Conservation (phyloP, 2,113 vertebrate species). For the Rhea americana region DNA sequence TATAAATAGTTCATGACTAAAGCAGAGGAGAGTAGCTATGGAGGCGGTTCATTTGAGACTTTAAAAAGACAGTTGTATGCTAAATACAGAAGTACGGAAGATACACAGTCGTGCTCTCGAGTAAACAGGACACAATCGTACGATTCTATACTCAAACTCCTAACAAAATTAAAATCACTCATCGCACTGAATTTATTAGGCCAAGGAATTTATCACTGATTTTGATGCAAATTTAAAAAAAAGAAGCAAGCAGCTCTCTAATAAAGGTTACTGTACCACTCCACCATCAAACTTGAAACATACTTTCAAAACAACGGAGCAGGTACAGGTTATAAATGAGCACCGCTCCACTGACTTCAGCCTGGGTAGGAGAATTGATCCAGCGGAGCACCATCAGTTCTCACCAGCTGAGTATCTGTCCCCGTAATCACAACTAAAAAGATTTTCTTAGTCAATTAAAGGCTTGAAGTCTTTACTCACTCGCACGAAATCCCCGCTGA, state of each 20-base stretch:
- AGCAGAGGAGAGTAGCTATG: neutral
- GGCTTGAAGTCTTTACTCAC: conserved; percentile 44
- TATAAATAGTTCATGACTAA: conserved; percentile 25
- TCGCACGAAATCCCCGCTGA: conserved; percentile 29
- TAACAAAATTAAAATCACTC: neutral
- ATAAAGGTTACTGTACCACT: neutral
- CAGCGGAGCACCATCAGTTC: conserved; percentile 24
- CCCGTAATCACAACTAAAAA: conserved; percentile 65
- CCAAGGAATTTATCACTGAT: neutral
- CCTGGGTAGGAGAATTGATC: conserved; percentile 56
- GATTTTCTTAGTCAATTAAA: conserved; percentile 62
- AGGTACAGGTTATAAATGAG: conserved; percentile 46
- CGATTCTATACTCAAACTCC: neutral
- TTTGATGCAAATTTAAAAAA: conserved; percentile 24
- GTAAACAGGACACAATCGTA: neutral
- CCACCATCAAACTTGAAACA: neutral
- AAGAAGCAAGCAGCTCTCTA: neutral
- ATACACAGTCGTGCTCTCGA: neutral
- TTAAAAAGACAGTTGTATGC: neutral
- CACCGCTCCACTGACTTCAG: conserved; percentile 58
- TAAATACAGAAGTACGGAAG: neutral
- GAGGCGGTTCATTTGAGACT: neutral
- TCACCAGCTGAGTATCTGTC: conserved; percentile 54
- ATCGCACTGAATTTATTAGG: neutral
- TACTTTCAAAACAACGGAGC: neutral